A percentile compares a stretch with the other conserved stretches of the same genome.
Conservation (phyloP, 1,140 invertebrate species). For the Amphibalanus amphitrite region DNA sequence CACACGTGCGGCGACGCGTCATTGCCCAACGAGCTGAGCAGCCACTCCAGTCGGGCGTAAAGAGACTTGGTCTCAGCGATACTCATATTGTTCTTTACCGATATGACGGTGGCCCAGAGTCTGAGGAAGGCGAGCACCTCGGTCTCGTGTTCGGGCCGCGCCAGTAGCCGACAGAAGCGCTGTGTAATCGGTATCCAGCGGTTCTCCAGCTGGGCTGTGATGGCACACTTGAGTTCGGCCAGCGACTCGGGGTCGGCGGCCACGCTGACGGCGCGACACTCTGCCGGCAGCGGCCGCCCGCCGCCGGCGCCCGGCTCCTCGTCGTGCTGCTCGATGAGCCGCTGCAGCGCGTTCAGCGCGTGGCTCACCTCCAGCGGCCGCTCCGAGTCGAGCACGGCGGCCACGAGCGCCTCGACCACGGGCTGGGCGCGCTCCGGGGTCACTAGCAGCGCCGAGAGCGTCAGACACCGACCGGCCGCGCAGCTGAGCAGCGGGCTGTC, state of each 20-base stretch:
- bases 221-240: not conserved
- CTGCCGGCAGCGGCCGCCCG: not conserved
- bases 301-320: no score
- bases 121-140: not conserved
- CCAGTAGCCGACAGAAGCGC: no score
- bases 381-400: not conserved
- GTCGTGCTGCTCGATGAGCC: not conserved
- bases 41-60: no score
- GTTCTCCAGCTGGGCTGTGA: not conserved
- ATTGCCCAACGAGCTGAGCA: no score
- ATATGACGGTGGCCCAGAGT: not conserved
- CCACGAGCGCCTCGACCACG: not conserved
- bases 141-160: not conserved
- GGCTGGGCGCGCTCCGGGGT: not conserved
- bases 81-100: not conserved
- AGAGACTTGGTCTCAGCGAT: not conserved
- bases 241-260: not conserved
- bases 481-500: not conserved
- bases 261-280: not conserved
- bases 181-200: not conserved
- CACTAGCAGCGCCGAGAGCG: not conserved
- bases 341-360: conserved; percentile 3
- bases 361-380: not conserved
- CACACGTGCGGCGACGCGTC: no score
- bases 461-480: not conserved